Evolutionary conservation across 2,888 invertebrate genomes (phyloP).

Genomic region (Cheilosia vernalis): DNA sequence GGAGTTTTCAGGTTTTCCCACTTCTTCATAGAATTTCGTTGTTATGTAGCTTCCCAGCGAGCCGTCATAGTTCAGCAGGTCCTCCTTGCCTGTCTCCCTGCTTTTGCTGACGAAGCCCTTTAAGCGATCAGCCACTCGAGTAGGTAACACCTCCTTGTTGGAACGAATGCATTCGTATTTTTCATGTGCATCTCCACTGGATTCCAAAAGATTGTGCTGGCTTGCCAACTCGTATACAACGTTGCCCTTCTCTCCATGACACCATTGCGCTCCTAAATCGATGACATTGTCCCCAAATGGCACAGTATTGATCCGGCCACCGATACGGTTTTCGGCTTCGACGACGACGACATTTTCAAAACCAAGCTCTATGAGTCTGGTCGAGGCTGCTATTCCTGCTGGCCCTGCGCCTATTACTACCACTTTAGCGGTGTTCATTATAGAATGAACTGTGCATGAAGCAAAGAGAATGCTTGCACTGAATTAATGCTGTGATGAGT

Average conservation of each 20-base stretch:
- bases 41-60: conserved; percentile 81
- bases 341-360: conserved; percentile 85
- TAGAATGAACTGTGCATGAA: neutral
- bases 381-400: conserved; percentile 83
- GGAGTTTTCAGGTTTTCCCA: conserved; percentile 79
- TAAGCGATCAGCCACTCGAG: conserved; percentile 81
- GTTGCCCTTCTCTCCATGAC: conserved; percentile 83
- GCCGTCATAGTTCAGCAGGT: conserved; percentile 80
- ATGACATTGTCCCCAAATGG: conserved; percentile 85
- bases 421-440: conserved; percentile 79
- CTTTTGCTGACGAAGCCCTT: conserved; percentile 83
- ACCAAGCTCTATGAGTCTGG: conserved; percentile 83
- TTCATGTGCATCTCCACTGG: conserved; percentile 81
- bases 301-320: conserved; percentile 86
- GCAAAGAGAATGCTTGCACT: neutral
- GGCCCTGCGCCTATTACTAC: conserved; percentile 83
- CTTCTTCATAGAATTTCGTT: conserved; percentile 80
- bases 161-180: conserved; percentile 81
- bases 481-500: neutral
- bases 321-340: conserved; percentile 87
- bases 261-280: conserved; percentile 83
- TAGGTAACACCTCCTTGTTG: conserved; percentile 82
- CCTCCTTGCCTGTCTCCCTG: conserved; percentile 80
- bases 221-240: conserved; percentile 81
- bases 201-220: conserved; percentile 80